These are phyloP conservation scores for Trileptium ribeirensis DNA, from an alignment of 2,888 invertebrate species.

Conservation along the genomic window DNA sequence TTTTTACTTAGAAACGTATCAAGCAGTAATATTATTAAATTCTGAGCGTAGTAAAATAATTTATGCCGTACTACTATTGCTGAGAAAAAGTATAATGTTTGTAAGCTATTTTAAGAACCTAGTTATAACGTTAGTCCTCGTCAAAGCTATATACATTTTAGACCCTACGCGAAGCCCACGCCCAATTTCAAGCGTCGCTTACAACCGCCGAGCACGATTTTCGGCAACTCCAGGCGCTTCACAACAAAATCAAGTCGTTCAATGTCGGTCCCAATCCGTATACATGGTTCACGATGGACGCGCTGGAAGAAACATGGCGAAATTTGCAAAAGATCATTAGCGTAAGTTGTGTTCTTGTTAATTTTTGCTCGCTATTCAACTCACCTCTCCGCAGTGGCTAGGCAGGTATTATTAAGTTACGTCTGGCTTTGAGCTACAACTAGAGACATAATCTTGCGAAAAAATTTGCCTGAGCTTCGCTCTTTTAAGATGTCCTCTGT, in stretches of 20 bases:
- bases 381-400: background rate
- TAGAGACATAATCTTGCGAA: too few species aligned
- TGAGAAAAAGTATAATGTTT: too few species aligned
- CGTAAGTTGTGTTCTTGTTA: constrained; percentile 46
- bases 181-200: constrained; percentile 66
- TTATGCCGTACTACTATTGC: too few species aligned
- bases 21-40: too few species aligned
- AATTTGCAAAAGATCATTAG: constrained; percentile 97
- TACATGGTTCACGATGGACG: constrained; percentile 99
- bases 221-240: constrained; percentile 86
- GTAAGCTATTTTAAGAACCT: too few species aligned
- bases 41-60: too few species aligned
- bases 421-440: too few species aligned
- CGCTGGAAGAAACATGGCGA: constrained; percentile 95
- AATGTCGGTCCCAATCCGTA: constrained; percentile 98
- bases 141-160: too few species aligned
- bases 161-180: constrained; percentile 90
- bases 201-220: constrained; percentile 96
- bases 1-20: too few species aligned
- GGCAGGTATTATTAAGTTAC: background rate
- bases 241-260: constrained; percentile 95
- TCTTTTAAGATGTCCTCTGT: too few species aligned
- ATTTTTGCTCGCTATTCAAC: background rate
- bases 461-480: too few species aligned
- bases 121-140: too few species aligned